These are phyloP conservation scores for Butastur rufipennis DNA, from an alignment of 2,113 vertebrate genomes.

Conservation along the genomic window DNA sequence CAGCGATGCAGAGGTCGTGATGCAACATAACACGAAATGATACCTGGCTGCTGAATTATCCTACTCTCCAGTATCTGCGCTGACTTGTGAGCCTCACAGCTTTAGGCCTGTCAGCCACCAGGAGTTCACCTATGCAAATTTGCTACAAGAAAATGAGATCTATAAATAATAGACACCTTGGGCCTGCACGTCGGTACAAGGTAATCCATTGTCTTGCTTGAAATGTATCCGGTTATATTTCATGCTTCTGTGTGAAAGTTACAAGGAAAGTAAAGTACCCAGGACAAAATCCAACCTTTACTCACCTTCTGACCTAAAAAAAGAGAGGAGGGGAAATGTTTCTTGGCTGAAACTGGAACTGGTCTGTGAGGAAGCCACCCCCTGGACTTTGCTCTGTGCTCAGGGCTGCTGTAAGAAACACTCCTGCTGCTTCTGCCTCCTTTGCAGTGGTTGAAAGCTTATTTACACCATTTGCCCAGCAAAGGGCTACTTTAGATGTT, in stretches of 20 bases:
- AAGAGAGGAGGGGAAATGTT: not conserved
- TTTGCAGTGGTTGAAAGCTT: not conserved
- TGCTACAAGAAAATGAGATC: conserved; percentile 12
- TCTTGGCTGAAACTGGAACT: not conserved
- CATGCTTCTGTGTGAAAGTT: not conserved
- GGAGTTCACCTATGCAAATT: conserved; percentile 24
- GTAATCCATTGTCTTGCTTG: conserved; percentile 1
- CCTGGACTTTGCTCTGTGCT: not conserved
- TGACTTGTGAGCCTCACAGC: not conserved
- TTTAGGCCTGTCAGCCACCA: not conserved
- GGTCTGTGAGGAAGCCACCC: not conserved
- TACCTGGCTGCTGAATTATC: not conserved
- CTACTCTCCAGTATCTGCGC: accelerated
- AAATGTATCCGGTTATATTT: not conserved
- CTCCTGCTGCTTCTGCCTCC: not conserved
- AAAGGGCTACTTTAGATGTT: not conserved
- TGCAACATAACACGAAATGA: not conserved
- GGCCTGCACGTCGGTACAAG: not conserved
- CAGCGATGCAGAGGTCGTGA: accelerated
- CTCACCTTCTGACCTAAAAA: not conserved
- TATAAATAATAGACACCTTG: conserved; percentile 63
- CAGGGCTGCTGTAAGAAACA: not conserved
- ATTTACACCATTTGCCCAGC: not conserved
- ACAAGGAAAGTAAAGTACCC: not conserved
- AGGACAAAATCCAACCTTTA: not conserved